These are phyloP conservation scores for Leptinotarsa haldemani DNA, from an alignment of 2,888 invertebrate species.

Conservation along the genomic window DNA sequence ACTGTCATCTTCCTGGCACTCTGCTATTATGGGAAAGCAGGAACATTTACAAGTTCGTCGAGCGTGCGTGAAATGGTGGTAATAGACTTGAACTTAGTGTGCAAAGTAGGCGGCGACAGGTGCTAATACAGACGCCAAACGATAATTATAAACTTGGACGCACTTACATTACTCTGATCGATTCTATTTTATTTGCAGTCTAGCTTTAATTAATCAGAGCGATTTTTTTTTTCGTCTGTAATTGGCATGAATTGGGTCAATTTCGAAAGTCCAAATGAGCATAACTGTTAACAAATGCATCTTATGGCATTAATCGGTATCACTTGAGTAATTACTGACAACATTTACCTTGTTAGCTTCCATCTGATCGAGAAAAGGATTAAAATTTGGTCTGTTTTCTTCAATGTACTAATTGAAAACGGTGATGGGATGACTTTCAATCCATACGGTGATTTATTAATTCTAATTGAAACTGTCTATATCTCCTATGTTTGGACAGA, in stretches of 20 bases:
- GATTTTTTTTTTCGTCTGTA: neutral
- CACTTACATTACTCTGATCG: slow-evolving; percentile 23
- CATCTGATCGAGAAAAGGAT: no score
- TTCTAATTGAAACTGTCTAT: no score
- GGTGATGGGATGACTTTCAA: no score
- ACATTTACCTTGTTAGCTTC: no score
- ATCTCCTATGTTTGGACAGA: no score
- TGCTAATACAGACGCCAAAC: slow-evolving; percentile 46
- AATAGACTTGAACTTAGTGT: slow-evolving; percentile 42
- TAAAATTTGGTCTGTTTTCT: no score
- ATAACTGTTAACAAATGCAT: neutral
- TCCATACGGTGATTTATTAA: no score
- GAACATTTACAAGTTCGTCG: slow-evolving; percentile 14
- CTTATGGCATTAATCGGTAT: neutral
- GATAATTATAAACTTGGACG: slow-evolving; percentile 45
- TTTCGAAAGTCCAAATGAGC: neutral
- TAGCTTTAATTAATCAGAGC: neutral
- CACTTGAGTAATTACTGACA: no score
- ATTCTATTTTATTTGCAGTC: slow-evolving; percentile 25
- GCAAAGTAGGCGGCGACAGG: slow-evolving; percentile 49
- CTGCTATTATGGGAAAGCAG: slow-evolving; percentile 3
- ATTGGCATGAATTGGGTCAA: neutral
- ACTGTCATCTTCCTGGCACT: no score
- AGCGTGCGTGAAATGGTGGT: slow-evolving; percentile 44
- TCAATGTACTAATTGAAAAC: no score